Percentiles rank a stretch among this genome's conserved stretches.
Conservation (phyloP, 92 coral and sea anemone genomes). For the Palythoa grandiflora region DNA sequence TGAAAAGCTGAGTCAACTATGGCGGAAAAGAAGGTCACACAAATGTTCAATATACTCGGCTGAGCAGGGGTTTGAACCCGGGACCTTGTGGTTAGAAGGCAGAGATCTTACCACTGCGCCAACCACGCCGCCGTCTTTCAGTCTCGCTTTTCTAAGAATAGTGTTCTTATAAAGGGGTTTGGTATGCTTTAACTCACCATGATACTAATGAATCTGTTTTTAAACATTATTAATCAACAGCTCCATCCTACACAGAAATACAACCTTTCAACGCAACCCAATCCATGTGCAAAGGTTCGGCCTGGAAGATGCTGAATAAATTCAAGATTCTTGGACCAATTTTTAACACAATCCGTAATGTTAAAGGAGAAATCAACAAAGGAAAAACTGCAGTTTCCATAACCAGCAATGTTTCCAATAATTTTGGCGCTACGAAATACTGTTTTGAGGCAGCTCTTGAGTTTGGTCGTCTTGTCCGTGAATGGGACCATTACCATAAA, state of each 20-base stretch:
- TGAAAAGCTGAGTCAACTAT: no score
- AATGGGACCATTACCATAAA: constrained; percentile 65
- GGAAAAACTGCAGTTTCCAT: constrained; percentile 42
- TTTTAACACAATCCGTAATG: constrained; percentile 52
- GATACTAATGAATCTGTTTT: not conserved
- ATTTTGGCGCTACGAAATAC: constrained; percentile 39
- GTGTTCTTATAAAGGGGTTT: no score
- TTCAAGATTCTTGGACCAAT: constrained; percentile 43
- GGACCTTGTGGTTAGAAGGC: no score
- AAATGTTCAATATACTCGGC: no score
- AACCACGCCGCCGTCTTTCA: no score
- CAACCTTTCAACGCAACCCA: constrained; percentile 32
- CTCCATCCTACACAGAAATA: constrained; percentile 34
- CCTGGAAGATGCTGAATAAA: constrained; percentile 3
- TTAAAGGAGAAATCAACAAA: constrained; percentile 50
- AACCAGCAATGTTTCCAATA: not conserved
- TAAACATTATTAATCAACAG: not conserved
- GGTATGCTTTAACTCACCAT: not conserved
- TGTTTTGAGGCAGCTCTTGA: constrained; percentile 55
- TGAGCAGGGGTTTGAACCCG: no score
- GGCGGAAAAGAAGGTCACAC: no score
- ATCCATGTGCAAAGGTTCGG: constrained; percentile 39
- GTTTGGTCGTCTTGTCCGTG: constrained; percentile 59
- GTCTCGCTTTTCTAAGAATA: no score
- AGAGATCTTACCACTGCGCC: no score